These are phyloP conservation scores for Rhabditophanes sp. DNA, from an alignment of 2,888 invertebrate genomes.

Conservation along the genomic window DNA sequence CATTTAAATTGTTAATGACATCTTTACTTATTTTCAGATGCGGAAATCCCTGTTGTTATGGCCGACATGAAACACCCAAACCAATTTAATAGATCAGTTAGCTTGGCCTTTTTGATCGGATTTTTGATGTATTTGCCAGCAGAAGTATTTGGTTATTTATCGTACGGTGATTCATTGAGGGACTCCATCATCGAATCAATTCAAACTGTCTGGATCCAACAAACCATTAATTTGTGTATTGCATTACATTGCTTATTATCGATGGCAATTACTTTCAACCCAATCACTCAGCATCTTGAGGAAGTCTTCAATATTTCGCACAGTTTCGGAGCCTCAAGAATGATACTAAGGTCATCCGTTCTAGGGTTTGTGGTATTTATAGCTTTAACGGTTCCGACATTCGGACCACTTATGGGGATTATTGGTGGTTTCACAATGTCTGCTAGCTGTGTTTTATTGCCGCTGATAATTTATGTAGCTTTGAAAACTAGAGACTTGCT, in stretches of 20 bases:
- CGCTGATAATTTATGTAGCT: too few species aligned
- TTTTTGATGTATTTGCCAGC: constrained; percentile 33
- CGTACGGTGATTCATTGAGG: constrained; percentile 17
- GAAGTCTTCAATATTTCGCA: constrained; percentile 34
- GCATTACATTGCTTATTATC: constrained; percentile 38
- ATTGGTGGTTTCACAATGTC: constrained; percentile 20
- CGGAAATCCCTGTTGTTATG: too few species aligned
- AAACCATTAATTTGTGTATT: constrained; percentile 34
- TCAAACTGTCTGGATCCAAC: constrained; percentile 15
- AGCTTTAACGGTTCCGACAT: constrained; percentile 12
- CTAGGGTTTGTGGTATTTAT: constrained; percentile 14
- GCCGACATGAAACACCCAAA: too few species aligned
- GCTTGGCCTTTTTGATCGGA: constrained; percentile 33
- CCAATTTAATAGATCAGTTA: constrained; percentile 10
- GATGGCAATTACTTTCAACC: constrained; percentile 33
- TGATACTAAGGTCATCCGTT: constrained; percentile 19
- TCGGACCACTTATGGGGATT: constrained; percentile 13
- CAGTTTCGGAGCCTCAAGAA: constrained; percentile 19
- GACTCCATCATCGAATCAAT: constrained; percentile 19
- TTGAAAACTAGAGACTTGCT: too few species aligned
- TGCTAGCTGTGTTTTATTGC: constrained; percentile 24
- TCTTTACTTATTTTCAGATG: too few species aligned
- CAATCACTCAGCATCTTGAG: constrained; percentile 39
- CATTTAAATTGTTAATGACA: too few species aligned
- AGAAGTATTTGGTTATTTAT: constrained; percentile 26